A percentile compares a stretch with the other conserved stretches of the same genome.
These are phyloP conservation scores for Glandiceps talaboti DNA, from an alignment of 53 echinoderm and acorn worm genomes.

Conservation along the genomic window DNA sequence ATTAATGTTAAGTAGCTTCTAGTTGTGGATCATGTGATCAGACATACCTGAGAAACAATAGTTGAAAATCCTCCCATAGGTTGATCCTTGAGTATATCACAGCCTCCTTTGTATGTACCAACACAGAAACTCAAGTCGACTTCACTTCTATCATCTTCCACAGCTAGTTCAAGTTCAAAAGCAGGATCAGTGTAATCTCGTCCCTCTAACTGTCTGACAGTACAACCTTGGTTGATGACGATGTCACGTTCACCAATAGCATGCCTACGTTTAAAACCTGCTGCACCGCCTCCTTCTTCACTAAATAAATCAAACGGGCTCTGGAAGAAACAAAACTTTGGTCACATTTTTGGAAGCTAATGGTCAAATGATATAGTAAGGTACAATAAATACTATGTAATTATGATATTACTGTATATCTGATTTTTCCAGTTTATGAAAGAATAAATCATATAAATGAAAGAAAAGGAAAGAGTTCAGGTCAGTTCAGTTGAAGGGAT, in stretches of 20 bases:
- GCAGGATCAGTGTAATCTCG: constrained; percentile 6
- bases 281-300: neutral
- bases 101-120: neutral
- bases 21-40: too few relatives aligned
- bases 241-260: neutral
- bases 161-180: neutral
- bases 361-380: too few relatives aligned
- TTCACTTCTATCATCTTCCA: constrained; percentile 3
- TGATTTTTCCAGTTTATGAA: too few relatives aligned
- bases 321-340: neutral
- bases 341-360: too few relatives aligned
- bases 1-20: too few relatives aligned
- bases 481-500: too few relatives aligned
- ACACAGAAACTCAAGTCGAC: neutral
- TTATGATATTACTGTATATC: too few relatives aligned
- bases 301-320: neutral
- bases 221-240: neutral
- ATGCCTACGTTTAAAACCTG: neutral
- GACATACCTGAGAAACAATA: neutral
- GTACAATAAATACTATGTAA: too few relatives aligned
- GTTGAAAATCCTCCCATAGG: neutral
- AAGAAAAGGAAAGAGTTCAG: too few relatives aligned
- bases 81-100: constrained; percentile 1
- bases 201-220: neutral
- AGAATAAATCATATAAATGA: too few relatives aligned